These are phyloP conservation scores for Carterocephalus palaemon DNA, from an alignment of 2,888 invertebrate genomes.

Conservation along the genomic window DNA sequence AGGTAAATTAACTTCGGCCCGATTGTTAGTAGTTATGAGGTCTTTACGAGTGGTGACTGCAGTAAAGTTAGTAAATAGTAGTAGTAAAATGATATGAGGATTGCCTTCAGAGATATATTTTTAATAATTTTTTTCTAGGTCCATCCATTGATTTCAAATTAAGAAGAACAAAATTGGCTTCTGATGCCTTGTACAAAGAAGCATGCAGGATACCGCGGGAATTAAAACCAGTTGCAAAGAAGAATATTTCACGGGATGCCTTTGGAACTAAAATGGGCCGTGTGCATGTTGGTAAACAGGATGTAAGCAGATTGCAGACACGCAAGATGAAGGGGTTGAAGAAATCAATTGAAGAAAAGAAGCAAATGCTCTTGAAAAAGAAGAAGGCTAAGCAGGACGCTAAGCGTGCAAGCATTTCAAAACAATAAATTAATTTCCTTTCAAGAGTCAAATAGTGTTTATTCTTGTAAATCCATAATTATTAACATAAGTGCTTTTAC, in stretches of 20 bases:
- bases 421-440: conserved; percentile 41
- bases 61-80: too few species aligned
- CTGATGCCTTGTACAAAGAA: conserved; percentile 91
- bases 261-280: conserved; percentile 94
- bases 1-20: too few species aligned
- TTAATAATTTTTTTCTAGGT: conserved; percentile 69
- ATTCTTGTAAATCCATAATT: too few species aligned
- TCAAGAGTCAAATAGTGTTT: too few species aligned
- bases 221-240: conserved; percentile 88
- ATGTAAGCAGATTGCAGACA: conserved; percentile 90
- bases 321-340: conserved; percentile 94
- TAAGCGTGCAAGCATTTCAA: conserved; percentile 38
- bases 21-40: too few species aligned
- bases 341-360: conserved; percentile 84
- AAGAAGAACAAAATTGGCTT: conserved; percentile 92
- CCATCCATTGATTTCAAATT: conserved; percentile 93
- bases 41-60: too few species aligned
- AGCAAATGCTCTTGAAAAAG: conserved; percentile 77
- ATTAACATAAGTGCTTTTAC: too few species aligned
- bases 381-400: conserved; percentile 59
- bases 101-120: background rate
- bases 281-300: conserved; percentile 95
- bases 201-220: conserved; percentile 89
- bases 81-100: too few species aligned
- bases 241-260: conserved; percentile 92